Conservation (phyloP, 2,113 vertebrate species). For the Oryzias curvinotus region DNA sequence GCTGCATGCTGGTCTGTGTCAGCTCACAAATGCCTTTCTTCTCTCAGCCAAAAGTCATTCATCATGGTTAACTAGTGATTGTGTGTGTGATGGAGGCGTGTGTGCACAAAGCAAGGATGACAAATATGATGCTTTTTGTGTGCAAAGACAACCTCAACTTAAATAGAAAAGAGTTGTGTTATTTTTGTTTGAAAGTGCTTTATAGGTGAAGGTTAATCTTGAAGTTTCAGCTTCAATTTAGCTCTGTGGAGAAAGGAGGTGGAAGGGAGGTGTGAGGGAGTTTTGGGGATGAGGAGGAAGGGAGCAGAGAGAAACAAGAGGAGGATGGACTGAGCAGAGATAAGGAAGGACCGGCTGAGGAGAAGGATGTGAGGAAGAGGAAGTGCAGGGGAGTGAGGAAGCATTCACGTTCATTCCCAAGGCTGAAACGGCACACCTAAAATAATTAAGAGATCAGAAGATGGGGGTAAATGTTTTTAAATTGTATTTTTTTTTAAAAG, state of each 20-base stretch:
- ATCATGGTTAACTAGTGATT: constrained; percentile 28
- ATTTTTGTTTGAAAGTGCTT: neutral
- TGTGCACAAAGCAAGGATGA: neutral
- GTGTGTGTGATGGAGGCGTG: constrained; percentile 3
- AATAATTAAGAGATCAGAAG: too few species aligned
- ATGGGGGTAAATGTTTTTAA: too few species aligned
- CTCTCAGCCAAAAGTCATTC: constrained; percentile 50
- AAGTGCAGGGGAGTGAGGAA: constrained; percentile 46
- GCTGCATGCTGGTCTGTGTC: constrained; percentile 30
- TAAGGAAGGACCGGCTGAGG: constrained; percentile 23
- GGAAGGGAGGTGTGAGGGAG: constrained; percentile 33
- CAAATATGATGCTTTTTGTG: neutral
- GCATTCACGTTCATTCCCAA: constrained; percentile 12
- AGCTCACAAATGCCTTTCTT: constrained; percentile 44
- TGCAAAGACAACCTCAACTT: neutral
- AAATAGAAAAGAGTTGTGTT: neutral
- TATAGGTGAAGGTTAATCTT: neutral
- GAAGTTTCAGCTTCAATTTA: neutral
- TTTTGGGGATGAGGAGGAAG: constrained; percentile 35
- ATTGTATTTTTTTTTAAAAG: too few species aligned
- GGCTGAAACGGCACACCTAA: constrained; percentile 10
- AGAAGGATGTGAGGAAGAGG: constrained; percentile 42
- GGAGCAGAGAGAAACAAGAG: constrained; percentile 21
- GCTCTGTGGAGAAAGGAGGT: constrained; percentile 2
- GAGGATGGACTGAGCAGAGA: constrained; percentile 34